Evolutionary conservation across 2,888 invertebrate genomes (phyloP).

Genomic region (Pseudoips prasinana): DNA sequence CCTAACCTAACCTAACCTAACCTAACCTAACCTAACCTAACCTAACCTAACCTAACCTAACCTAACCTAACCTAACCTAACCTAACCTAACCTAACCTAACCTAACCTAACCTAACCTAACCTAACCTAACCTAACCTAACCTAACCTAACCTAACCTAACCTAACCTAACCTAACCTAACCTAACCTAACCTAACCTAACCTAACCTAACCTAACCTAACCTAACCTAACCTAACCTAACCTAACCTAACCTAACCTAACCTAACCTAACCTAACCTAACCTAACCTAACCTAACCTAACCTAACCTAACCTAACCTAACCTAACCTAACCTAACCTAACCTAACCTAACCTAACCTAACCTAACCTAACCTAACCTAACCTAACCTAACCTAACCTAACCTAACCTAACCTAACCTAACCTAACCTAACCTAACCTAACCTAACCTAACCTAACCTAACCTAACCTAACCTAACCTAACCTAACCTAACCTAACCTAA

Average conservation of each 20-base stretch:
- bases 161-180: slow-evolving; percentile 19
- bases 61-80: slow-evolving; percentile 20
- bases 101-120: slow-evolving; percentile 21
- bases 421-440: slow-evolving; percentile 22
- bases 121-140: slow-evolving; percentile 20
- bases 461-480: slow-evolving; percentile 19
- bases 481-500: slow-evolving; percentile 23
- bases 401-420: slow-evolving; percentile 19
- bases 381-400: slow-evolving; percentile 13
- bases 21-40: slow-evolving; percentile 21
- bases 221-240: slow-evolving; percentile 25
- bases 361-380: slow-evolving; percentile 17
- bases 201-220: slow-evolving; percentile 24
- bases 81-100: slow-evolving; percentile 23
- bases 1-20: slow-evolving; percentile 20
- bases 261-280: slow-evolving; percentile 17
- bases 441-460: slow-evolving; percentile 19
- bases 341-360: slow-evolving; percentile 14
- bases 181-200: slow-evolving; percentile 19
- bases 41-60: slow-evolving; percentile 18
- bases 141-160: slow-evolving; percentile 19
- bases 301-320: slow-evolving; percentile 11
- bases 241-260: slow-evolving; percentile 23
- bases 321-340: slow-evolving; percentile 14
- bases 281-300: slow-evolving; percentile 10